Evolutionary conservation across 2,888 invertebrate genomes (phyloP).

Genomic region (Eilema caniola): DNA sequence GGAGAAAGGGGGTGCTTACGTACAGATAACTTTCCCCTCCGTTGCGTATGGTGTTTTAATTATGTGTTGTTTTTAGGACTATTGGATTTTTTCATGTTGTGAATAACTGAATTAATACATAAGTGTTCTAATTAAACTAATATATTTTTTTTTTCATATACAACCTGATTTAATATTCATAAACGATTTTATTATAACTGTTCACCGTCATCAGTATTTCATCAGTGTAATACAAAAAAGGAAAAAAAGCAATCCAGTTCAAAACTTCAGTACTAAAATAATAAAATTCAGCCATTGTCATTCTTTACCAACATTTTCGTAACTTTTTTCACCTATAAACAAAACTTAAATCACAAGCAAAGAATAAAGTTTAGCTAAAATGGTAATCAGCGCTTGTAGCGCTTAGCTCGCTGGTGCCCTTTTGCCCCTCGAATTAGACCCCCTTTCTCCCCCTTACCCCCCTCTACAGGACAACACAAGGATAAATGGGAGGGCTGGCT

Average conservation of each 20-base stretch:
- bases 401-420: constrained; percentile 80
- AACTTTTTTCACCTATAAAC: constrained; percentile 51
- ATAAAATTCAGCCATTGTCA: constrained; percentile 2
- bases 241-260: not conserved
- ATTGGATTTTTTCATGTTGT: not conserved
- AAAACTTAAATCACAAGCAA: constrained; percentile 65
- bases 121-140: no score
- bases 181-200: not conserved
- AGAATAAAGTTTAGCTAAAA: constrained; percentile 58
- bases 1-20: constrained; percentile 53
- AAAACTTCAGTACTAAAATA: not conserved
- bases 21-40: constrained; percentile 67
- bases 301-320: constrained; percentile 14
- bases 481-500: constrained; percentile 87
- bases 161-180: not conserved
- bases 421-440: constrained; percentile 76
- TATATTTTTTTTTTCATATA: no score
- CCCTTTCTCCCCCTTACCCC: constrained; percentile 49
- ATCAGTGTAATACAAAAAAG: not conserved
- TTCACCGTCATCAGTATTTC: not conserved
- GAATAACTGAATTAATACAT: not conserved
- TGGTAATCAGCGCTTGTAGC: constrained; percentile 72
- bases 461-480: constrained; percentile 82
- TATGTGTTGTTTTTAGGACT: constrained; percentile 64
- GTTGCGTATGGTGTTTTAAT: constrained; percentile 78